A percentile compares a stretch with the other conserved stretches of the same genome.
These are phyloP conservation scores for Loris lydekkerianus DNA, from an alignment of 2,797 vertebrate species.

Conservation along the genomic window DNA sequence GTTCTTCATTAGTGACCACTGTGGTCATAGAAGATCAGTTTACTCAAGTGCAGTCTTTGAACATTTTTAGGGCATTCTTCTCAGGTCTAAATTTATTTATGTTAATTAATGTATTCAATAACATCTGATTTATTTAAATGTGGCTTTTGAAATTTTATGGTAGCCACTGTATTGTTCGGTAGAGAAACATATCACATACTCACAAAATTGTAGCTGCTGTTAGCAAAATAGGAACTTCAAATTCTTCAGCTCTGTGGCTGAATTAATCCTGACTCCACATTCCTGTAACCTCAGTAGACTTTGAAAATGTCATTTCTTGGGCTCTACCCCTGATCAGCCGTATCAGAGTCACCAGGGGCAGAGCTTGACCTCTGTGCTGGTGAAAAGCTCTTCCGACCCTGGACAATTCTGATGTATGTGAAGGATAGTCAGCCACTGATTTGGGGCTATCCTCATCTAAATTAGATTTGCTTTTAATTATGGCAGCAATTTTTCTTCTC, in stretches of 20 bases:
- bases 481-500: not conserved
- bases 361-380: not conserved
- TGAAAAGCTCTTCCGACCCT: not conserved
- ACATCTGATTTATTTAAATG: constrained; percentile 54
- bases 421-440: not conserved
- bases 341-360: not conserved
- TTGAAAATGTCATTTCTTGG: not conserved
- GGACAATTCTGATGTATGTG: not conserved
- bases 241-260: not conserved
- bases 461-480: constrained; percentile 79
- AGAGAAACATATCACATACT: not conserved
- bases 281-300: not conserved
- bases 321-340: not conserved
- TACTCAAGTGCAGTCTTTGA: not conserved
- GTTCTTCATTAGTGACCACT: not conserved
- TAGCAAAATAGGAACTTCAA: constrained; percentile 18
- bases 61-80: not conserved
- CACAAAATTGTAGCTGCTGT: not conserved
- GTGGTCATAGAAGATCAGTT: not conserved
- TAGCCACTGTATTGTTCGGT: not conserved
- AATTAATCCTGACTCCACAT: not conserved
- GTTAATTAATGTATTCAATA: constrained; percentile 36
- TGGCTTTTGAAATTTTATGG: constrained; percentile 34
- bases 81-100: not conserved
- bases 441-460: constrained; percentile 73